Conservation (phyloP, 2,113 vertebrate genomes). For the Hemiprocne comata region DNA sequence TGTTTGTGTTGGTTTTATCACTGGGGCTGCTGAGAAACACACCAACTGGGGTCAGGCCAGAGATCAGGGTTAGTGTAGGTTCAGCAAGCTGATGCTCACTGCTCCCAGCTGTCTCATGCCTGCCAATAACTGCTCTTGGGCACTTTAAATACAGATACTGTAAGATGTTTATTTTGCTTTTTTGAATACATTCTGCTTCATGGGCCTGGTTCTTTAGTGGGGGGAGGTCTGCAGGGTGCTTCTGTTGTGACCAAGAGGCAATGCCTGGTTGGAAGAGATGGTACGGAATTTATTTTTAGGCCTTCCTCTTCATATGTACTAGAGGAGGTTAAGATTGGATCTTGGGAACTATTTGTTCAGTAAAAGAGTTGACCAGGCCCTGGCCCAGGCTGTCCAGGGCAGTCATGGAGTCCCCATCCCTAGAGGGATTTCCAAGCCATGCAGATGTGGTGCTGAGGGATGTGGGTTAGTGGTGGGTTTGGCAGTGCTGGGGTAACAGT, state of each 20-base stretch:
- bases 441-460: too few species aligned
- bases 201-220: neutral
- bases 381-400: too few species aligned
- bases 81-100: too few species aligned
- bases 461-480: too few species aligned
- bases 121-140: neutral
- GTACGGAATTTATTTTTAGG: neutral
- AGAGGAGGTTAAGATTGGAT: too few species aligned
- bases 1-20: too few species aligned
- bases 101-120: neutral
- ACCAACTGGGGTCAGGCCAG: rapidly evolving
- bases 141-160: neutral
- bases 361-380: too few species aligned
- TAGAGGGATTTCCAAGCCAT: too few species aligned
- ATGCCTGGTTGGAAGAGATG: neutral
- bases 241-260: neutral
- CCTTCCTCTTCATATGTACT: neutral
- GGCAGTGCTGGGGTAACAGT: too few species aligned
- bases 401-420: too few species aligned
- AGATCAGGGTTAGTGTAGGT: too few species aligned
- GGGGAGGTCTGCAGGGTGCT: neutral
- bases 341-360: too few species aligned
- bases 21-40: neutral
- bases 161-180: neutral
- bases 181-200: neutral